These are phyloP conservation scores for Tillus elongatus DNA, from an alignment of 2,888 invertebrate species.

Conservation along the genomic window DNA sequence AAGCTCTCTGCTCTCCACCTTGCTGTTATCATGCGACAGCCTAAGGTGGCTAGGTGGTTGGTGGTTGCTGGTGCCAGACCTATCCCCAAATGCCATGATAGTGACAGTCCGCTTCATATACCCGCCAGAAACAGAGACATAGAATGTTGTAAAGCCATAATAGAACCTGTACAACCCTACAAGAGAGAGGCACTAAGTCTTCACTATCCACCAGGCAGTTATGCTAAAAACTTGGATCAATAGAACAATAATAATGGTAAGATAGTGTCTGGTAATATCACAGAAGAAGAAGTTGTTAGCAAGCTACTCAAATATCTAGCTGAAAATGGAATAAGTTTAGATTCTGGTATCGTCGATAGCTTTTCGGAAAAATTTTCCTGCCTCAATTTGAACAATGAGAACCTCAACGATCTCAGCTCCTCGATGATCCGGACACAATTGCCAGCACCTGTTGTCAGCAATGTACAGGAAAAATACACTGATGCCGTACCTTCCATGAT, in stretches of 20 bases:
- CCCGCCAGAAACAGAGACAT: constrained; percentile 65
- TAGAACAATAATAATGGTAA: constrained; percentile 73
- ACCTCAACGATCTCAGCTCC: constrained; percentile 36
- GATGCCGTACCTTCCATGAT: constrained; percentile 50
- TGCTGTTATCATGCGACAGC: constrained; percentile 69
- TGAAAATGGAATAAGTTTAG: constrained; percentile 46
- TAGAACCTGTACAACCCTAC: constrained; percentile 54
- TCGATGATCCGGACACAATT: constrained; percentile 19
- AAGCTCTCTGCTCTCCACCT: constrained; percentile 79
- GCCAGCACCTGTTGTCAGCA: constrained; percentile 14
- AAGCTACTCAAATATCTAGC: not conserved
- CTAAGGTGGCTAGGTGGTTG: constrained; percentile 64
- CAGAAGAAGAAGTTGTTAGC: constrained; percentile 16
- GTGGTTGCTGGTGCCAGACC: constrained; percentile 68
- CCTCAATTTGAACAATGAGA: constrained; percentile 44
- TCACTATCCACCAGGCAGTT: constrained; percentile 33
- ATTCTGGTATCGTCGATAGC: constrained; percentile 55
- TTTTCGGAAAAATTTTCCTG: constrained; percentile 55
- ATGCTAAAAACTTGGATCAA: constrained; percentile 56
- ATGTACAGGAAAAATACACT: constrained; percentile 10
- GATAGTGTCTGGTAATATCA: constrained; percentile 31
- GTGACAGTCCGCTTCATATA: constrained; percentile 81
- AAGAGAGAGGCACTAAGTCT: constrained; percentile 34
- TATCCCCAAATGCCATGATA: constrained; percentile 58
- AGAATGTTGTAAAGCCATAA: constrained; percentile 63